Percentiles rank a stretch among this genome's conserved stretches.
phyloP scores from a whole-genome alignment of 1,140 invertebrate genomes.

The Cydia pomonella region DNA sequence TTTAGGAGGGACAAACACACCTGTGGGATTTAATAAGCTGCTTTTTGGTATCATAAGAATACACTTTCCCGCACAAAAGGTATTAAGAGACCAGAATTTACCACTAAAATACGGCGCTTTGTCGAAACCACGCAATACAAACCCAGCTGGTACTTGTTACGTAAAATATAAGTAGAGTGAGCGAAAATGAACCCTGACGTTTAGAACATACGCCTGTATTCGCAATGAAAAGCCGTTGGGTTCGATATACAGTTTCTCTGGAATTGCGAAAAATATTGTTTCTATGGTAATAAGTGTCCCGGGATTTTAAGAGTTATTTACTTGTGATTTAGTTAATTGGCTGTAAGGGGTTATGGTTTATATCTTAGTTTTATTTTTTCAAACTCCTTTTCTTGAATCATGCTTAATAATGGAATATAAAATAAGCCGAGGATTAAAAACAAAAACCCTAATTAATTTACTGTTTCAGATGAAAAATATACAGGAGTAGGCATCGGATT shows the following conservation, averaged over 20 bases:
- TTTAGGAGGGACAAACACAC: slow-evolving; percentile 24
- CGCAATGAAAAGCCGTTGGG: not conserved
- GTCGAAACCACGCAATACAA: not conserved
- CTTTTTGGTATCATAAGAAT: slow-evolving; percentile 12
- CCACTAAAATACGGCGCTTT: not conserved
- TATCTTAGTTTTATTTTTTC: not conserved
- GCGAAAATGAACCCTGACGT: not conserved
- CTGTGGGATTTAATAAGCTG: slow-evolving; percentile 24
- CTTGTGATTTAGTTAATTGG: slow-evolving; percentile 31
- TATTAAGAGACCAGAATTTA: not conserved
- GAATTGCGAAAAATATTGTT: not conserved
- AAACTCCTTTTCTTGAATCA: not conserved
- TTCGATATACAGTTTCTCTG: not conserved
- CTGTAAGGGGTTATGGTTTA: not conserved
- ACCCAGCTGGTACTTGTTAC: slow-evolving; percentile 23
- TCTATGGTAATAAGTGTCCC: not conserved
- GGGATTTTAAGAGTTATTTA: slow-evolving; percentile 35
- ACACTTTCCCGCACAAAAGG: not conserved
- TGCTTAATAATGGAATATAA: not conserved
- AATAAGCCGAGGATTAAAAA: not conserved
- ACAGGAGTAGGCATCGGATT: not conserved
- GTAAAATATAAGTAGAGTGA: not conserved
- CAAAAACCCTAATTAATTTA: not conserved
- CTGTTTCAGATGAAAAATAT: not conserved
- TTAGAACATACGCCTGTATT: not conserved